phyloP scores from a whole-genome alignment of 2,797 vertebrate genomes.

The Microtus obscurus region DNA sequence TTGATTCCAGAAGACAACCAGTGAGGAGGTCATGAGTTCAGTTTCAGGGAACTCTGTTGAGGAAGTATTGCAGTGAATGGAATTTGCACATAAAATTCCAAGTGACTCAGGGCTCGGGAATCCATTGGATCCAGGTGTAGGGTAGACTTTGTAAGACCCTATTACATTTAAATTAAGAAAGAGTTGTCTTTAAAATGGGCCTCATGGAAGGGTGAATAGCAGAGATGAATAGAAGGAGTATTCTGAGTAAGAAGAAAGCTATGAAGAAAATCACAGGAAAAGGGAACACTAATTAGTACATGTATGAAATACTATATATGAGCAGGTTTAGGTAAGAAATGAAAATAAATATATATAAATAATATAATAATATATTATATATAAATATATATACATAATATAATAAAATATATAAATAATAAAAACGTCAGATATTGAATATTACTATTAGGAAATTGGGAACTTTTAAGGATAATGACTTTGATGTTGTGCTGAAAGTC shows the following conservation, averaged over 20 bases:
- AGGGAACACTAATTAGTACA: neutral
- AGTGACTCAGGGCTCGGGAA: slow-evolving; percentile 49
- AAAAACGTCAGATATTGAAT: neutral
- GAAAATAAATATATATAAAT: neutral
- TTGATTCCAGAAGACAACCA: neutral
- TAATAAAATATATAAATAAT: neutral
- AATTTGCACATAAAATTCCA: neutral
- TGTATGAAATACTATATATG: neutral
- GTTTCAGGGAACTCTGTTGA: neutral
- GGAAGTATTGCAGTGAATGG: neutral
- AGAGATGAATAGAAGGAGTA: neutral
- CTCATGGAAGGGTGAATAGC: neutral
- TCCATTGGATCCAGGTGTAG: neutral
- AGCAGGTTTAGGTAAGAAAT: neutral
- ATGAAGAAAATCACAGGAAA: neutral
- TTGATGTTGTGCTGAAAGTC: neutral
- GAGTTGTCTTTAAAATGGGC: slow-evolving; percentile 1
- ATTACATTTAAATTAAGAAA: slow-evolving; percentile 34
- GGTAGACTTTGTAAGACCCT: neutral
- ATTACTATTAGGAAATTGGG: slow-evolving; percentile 21
- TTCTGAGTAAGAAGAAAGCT: slow-evolving; percentile 44
- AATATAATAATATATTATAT: neutral
- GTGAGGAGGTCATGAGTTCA: neutral
- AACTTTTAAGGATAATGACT: neutral
- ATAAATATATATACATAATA: too few relatives aligned